These are phyloP conservation scores for Homarus americanus DNA, from an alignment of 1,140 invertebrate genomes.

Conservation along the genomic window DNA sequence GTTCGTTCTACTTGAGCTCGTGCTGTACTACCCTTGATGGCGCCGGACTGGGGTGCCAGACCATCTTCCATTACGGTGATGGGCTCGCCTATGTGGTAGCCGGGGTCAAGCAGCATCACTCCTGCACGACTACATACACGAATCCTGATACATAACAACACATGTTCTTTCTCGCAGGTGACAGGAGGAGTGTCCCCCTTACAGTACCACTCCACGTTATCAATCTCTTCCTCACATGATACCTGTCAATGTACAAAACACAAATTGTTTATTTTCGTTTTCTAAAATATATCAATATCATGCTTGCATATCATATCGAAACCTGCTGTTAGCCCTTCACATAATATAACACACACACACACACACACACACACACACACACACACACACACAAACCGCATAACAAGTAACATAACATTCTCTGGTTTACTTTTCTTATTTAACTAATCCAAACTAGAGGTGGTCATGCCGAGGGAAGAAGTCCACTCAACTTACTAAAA, in stretches of 20 bases:
- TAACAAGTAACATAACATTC: no score
- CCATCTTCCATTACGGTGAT: constrained; percentile 92
- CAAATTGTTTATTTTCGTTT: neutral
- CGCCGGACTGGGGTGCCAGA: constrained; percentile 89
- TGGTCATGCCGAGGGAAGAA: no score
- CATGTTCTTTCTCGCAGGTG: constrained; percentile 87
- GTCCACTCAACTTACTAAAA: no score
- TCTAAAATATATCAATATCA: no score
- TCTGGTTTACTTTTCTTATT: no score
- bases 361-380: no score
- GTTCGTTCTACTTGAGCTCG: constrained; percentile 12
- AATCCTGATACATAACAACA: constrained; percentile 89
- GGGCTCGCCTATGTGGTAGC: constrained; percentile 91
- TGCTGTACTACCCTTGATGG: constrained; percentile 28
- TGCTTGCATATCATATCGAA: no score
- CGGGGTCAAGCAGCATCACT: constrained; percentile 90
- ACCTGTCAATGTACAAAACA: constrained; percentile 80
- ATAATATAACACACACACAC: no score
- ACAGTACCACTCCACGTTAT: constrained; percentile 75
- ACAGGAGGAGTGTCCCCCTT: constrained; percentile 74
- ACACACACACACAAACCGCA: no score
- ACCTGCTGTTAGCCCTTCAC: no score
- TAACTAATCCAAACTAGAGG: no score
- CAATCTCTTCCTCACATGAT: constrained; percentile 89
- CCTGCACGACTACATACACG: constrained; percentile 85